phyloP scores from a whole-genome alignment of 2,888 invertebrate species.

The Cabera pusaria region DNA sequence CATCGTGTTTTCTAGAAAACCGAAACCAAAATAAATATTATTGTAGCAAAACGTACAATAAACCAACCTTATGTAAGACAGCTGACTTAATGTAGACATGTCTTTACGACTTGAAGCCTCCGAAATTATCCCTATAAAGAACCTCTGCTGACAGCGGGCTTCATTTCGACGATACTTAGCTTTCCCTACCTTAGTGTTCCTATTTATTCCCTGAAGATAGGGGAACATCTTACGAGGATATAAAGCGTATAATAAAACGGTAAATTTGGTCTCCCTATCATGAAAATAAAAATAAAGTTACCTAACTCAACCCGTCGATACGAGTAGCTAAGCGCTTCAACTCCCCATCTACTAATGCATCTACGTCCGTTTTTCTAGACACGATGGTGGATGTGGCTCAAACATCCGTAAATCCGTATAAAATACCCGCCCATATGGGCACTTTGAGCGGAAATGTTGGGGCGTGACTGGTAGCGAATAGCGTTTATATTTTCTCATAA shows the following conservation, averaged over 20 bases:
- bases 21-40: no score
- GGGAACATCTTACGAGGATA: conserved; percentile 1
- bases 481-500: no score
- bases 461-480: conserved; percentile 25
- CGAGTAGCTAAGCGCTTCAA: conserved; percentile 53
- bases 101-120: conserved; percentile 5
- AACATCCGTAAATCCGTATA: conserved; percentile 66
- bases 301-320: conserved; percentile 41
- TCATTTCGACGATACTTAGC: conserved; percentile 11
- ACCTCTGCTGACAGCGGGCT: conserved; percentile 4
- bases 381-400: conserved; percentile 54
- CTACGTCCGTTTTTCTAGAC: conserved; percentile 65
- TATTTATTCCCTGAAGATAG: conserved; percentile 1
- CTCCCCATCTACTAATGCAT: conserved; percentile 60
- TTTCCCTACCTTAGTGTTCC: conserved; percentile 3
- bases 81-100: not conserved
- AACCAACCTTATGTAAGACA: no score
- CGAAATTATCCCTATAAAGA: conserved; percentile 14
- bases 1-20: no score
- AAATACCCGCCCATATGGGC: conserved; percentile 49
- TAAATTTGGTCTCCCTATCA: conserved; percentile 27
- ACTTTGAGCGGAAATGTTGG: conserved; percentile 42
- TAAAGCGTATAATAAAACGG: conserved; percentile 30
- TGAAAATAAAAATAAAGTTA: conserved; percentile 45
- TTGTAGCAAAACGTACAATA: no score